Percentiles rank a stretch among this genome's conserved stretches.
Conservation (phyloP, 2,797 vertebrate genomes). For the Trematomus bernacchii region DNA sequence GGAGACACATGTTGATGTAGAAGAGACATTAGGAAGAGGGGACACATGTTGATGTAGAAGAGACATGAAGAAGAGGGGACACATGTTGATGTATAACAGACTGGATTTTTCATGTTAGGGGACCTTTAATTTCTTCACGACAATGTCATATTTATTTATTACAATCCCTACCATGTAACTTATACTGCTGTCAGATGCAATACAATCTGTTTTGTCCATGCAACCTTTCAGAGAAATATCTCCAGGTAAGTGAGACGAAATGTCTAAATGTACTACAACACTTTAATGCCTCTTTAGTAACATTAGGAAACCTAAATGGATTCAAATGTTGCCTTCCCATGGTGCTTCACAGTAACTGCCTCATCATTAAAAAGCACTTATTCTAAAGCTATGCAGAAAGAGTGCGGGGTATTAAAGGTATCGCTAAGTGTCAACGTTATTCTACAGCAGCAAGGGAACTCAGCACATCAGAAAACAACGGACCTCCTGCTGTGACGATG, state of each 20-base stretch:
- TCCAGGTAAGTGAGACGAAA: neutral
- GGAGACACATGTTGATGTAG: no score
- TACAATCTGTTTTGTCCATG: neutral
- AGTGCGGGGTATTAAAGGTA: neutral
- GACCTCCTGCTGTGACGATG: slow-evolving; percentile 29
- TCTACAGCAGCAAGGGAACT: slow-evolving; percentile 20
- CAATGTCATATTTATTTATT: no score
- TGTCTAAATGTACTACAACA: neutral
- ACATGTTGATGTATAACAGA: no score
- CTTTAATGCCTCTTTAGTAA: neutral
- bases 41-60: no score
- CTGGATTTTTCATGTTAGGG: no score
- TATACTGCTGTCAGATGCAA: neutral
- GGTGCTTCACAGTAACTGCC: slow-evolving; percentile 7
- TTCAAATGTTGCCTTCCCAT: neutral
- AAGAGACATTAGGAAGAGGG: no score
- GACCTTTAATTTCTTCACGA: no score
- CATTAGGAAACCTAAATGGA: neutral
- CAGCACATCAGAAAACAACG: slow-evolving; percentile 38
- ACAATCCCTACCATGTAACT: neutral
- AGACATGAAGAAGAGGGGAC: no score
- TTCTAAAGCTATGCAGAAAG: neutral
- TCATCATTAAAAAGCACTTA: slow-evolving; percentile 24
- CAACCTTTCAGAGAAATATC: neutral
- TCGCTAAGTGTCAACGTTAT: slow-evolving; percentile 1